Evolutionary conservation across 2,888 invertebrate genomes (phyloP).

Genomic region (Anarsia innoxiella): DNA sequence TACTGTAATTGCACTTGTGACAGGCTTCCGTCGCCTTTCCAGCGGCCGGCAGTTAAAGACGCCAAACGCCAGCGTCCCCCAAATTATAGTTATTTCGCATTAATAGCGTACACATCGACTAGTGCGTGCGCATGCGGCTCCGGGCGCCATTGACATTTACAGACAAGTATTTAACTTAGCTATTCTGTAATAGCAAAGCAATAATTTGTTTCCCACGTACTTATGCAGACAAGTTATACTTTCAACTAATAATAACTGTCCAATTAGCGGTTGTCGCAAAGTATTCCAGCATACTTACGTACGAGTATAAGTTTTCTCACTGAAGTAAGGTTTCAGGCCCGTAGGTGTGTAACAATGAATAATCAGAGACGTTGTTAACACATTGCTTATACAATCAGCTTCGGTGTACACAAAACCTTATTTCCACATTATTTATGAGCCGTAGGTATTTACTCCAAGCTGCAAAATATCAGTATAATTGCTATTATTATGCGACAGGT

Average conservation of each 20-base stretch:
- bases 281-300: too few species aligned
- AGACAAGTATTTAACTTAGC: constrained; percentile 27
- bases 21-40: constrained; percentile 71
- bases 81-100: constrained; percentile 71
- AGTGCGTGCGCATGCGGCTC: constrained; percentile 55
- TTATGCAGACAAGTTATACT: too few species aligned
- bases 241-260: too few species aligned
- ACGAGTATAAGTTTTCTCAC: too few species aligned
- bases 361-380: too few species aligned
- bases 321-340: too few species aligned
- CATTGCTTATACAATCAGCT: too few species aligned
- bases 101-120: constrained; percentile 59
- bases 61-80: constrained; percentile 52
- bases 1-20: constrained; percentile 72
- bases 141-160: constrained; percentile 54
- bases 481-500: constrained; percentile 13
- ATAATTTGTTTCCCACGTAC: constrained; percentile 12
- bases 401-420: too few species aligned
- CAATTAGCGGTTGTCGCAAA: too few species aligned
- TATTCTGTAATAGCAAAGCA: constrained; percentile 9
- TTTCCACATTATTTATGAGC: constrained; percentile 11
- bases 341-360: too few species aligned
- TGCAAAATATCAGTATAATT: constrained; percentile 11
- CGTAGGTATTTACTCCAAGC: constrained; percentile 4
- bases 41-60: constrained; percentile 52